Conservation (phyloP, 1,140 invertebrate genomes). For the Caerostris darwini region DNA sequence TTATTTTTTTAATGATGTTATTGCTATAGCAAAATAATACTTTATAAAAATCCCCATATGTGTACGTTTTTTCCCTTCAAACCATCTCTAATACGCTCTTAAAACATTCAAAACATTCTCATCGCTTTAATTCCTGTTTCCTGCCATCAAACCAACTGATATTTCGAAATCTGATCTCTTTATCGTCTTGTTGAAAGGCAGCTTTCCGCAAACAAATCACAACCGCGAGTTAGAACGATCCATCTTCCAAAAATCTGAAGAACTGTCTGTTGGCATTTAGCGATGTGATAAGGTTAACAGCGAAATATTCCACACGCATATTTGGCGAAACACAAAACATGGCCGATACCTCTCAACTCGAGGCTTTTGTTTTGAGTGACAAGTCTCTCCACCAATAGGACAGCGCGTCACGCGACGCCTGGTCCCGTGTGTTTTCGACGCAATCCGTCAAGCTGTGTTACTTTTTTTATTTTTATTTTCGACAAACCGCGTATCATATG, state of each 20-base stretch:
- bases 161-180: background rate
- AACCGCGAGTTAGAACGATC: background rate
- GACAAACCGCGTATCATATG: background rate
- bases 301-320: slow-evolving; percentile 50
- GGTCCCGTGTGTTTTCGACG: slow-evolving; percentile 1
- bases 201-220: slow-evolving; percentile 8
- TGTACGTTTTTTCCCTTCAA: too few species aligned
- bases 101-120: too few species aligned
- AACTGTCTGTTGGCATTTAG: slow-evolving; percentile 63
- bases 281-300: slow-evolving; percentile 43
- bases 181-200: slow-evolving; percentile 9
- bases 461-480: background rate
- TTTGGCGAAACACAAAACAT: background rate
- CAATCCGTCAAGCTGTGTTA: slow-evolving; percentile 34
- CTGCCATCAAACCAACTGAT: background rate
- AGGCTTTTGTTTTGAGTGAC: slow-evolving; percentile 66
- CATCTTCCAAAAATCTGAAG: slow-evolving; percentile 37
- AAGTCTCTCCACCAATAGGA: slow-evolving; percentile 23
- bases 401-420: slow-evolving; percentile 29
- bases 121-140: background rate
- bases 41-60: too few species aligned
- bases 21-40: too few species aligned
- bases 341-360: slow-evolving; percentile 2
- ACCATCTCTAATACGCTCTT: too few species aligned
- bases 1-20: too few species aligned